Evolutionary conservation across 2,113 vertebrate species (phyloP), one percentile per base, ranked within the genome.

Genomic region (Sapayoa aenigma): DNA sequence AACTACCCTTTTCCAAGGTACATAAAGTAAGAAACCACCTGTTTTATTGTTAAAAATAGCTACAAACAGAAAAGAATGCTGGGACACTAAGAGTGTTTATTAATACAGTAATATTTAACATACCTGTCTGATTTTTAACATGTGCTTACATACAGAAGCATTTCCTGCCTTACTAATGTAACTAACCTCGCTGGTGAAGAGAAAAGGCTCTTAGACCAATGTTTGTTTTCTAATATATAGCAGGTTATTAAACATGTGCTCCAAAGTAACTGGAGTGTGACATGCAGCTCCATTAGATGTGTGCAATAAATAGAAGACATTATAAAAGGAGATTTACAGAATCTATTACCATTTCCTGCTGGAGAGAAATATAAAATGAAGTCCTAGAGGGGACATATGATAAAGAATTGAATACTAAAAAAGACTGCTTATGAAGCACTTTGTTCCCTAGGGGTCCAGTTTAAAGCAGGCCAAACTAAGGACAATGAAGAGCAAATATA

Each of bases 281-380:
- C 44, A 49, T 2, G 4, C 52, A 77, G 74, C 30, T 89, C 49
- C 44, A 50, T 85, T 85, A 94, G 77, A 50, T 28, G 11, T 15
- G 35, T 65, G 13, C 87, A 96, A 87, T 58, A 86, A 84, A 92
- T 60, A 91, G 39, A 78, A 92, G 25, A 28, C 24, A 72, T 74
- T 85, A 47, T 60, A 73, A 73, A 65, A 59, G 14, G 37, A 74
- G 53, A 95, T 80, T 92, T 95, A 56, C 39, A 78, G 86, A 89
- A 63, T 94, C 93, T 94, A 39, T 95, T 89, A 49, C 56, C 83
- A 46, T 83, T 90, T 93, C 49, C 66, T 92, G 46, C 41, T 85
- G 55, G 49, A 85, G 23, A 93, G 15, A 96, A 97, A 95, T 65
- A 50, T 17, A 95, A 90, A 93, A 90, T 53, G 21, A 72, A 93